Percentiles rank a stretch among this genome's conserved stretches.
These are phyloP conservation scores for Cochlearius cochlearius DNA, from an alignment of 2,113 vertebrate genomes.

Conservation along the genomic window DNA sequence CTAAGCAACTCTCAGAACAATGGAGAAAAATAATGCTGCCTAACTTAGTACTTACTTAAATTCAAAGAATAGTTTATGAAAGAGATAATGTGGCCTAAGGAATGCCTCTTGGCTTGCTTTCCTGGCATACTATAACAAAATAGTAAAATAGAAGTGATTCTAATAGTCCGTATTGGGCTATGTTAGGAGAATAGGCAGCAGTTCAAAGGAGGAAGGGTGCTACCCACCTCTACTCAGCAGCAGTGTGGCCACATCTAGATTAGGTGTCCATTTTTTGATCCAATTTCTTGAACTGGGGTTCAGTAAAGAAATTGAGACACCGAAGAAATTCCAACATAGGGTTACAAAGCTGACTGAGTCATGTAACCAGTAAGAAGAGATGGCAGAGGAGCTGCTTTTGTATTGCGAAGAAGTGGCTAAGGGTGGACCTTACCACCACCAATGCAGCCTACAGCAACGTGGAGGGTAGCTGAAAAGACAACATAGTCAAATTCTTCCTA, in stretches of 20 bases:
- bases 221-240: not conserved
- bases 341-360: not conserved
- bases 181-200: not conserved
- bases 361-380: not conserved
- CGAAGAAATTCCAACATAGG: not conserved
- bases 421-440: not conserved
- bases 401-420: not conserved
- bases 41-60: not conserved
- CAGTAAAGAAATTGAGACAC: not conserved
- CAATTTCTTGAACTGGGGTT: not conserved
- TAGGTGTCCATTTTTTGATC: not conserved
- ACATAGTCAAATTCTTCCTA: not conserved
- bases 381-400: not conserved
- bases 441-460: not conserved
- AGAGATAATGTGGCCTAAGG: not conserved
- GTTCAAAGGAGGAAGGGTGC: not conserved
- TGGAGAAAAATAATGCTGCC: not conserved
- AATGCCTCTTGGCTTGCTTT: not conserved
- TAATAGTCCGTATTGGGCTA: not conserved
- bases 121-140: not conserved
- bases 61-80: not conserved
- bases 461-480: not conserved
- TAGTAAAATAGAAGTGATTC: not conserved
- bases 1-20: not conserved
- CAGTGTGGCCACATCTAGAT: not conserved